Evolutionary conservation across 1,140 invertebrate species (phyloP).

Genomic region (Ips nitidus): DNA sequence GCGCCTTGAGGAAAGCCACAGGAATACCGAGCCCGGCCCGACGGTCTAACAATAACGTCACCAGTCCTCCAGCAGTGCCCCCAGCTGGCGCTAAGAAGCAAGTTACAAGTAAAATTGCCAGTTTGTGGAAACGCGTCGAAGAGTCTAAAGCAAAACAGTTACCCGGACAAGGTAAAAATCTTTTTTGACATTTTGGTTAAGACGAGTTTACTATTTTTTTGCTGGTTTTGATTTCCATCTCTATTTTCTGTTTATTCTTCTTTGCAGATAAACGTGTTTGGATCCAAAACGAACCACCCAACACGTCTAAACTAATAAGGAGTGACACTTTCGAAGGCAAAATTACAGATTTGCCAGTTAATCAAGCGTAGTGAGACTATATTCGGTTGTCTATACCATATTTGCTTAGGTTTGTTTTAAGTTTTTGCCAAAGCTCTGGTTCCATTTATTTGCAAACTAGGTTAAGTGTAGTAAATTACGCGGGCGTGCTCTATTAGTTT

Average conservation of each 20-base stretch:
- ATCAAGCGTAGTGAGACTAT: no score
- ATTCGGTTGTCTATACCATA: no score
- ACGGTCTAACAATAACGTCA: constrained; percentile 39
- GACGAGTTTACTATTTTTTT: no score
- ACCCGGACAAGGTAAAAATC: constrained; percentile 50
- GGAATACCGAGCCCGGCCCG: constrained; percentile 37
- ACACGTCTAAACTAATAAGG: constrained; percentile 35
- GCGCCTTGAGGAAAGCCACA: constrained; percentile 42
- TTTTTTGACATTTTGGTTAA: neutral
- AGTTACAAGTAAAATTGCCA: constrained; percentile 84
- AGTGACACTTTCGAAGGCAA: constrained; percentile 44
- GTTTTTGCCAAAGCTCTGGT: no score
- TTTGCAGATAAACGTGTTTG: constrained; percentile 62
- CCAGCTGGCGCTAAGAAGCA: constrained; percentile 54
- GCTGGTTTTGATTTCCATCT: no score
- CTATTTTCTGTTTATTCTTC: no score
- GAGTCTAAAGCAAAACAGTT: constrained; percentile 66
- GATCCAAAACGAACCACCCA: constrained; percentile 53
- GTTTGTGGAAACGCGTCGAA: constrained; percentile 84
- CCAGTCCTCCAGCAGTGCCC: constrained; percentile 31
- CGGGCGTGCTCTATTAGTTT: neutral
- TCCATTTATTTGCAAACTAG: neutral
- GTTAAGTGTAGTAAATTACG: neutral
- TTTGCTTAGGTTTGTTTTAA: no score
- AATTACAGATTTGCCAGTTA: constrained; percentile 29